phyloP scores from a whole-genome alignment of 2,113 vertebrate species.

The Zeus faber region DNA sequence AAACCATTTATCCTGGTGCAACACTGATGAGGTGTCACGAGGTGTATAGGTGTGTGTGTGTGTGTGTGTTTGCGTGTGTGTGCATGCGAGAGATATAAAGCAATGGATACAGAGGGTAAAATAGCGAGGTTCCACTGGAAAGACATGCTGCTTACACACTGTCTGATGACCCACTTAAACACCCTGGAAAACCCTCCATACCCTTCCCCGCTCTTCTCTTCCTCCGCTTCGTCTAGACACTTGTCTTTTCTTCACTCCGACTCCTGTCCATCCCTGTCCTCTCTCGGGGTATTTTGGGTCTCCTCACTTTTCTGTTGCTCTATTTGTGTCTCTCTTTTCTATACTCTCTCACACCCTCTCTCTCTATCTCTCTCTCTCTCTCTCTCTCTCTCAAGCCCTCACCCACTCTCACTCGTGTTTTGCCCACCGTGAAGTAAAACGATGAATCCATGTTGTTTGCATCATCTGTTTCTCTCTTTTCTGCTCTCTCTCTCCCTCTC shows the following conservation, averaged over 20 bases:
- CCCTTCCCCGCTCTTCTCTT: constrained; percentile 7
- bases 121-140: constrained; percentile 43
- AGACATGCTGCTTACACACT: constrained; percentile 61
- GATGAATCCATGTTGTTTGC: not conserved
- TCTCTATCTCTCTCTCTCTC: not conserved
- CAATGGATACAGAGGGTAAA: constrained; percentile 9
- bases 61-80: constrained; percentile 31
- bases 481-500: constrained; percentile 22
- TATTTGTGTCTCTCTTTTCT: not conserved
- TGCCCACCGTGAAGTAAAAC: constrained; percentile 8
- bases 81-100: constrained; percentile 23
- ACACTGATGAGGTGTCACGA: constrained; percentile 72
- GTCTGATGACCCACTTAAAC: constrained; percentile 64
- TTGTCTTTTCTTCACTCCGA: constrained; percentile 6
- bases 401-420: constrained; percentile 19
- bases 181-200: constrained; percentile 40
- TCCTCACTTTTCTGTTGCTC: constrained; percentile 3
- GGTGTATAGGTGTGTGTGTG: not conserved
- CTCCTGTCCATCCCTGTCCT: not conserved
- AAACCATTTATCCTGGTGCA: constrained; percentile 71
- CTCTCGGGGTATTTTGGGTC: too few relatives aligned
- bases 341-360: not conserved
- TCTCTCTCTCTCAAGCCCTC: not conserved
- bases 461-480: constrained; percentile 6
- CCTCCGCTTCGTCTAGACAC: constrained; percentile 24